Percentiles rank a stretch among this genome's conserved stretches.
Evolutionary conservation across 1,140 invertebrate genomes (phyloP).

Genomic region (Melipona quadrifasciata): DNA sequence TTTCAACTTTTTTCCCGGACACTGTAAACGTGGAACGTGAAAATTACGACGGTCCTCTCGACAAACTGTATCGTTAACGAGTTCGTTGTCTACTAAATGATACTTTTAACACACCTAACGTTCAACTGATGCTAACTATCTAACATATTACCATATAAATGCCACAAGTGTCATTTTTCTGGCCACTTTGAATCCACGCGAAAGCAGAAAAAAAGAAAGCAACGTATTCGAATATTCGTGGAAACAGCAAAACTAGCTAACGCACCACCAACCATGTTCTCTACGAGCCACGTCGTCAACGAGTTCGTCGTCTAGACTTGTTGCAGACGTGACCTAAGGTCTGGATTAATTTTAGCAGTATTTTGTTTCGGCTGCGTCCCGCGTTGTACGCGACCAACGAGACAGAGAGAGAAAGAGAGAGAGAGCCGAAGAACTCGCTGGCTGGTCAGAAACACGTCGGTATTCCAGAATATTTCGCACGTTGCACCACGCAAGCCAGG

Average conservation of each 20-base stretch:
- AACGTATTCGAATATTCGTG: conserved; percentile 37
- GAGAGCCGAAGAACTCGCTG: conserved; percentile 32
- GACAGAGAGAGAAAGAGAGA: too few species aligned
- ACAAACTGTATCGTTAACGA: too few species aligned
- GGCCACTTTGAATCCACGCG: neutral
- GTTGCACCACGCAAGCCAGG: conserved; percentile 36
- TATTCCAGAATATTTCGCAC: conserved; percentile 65
- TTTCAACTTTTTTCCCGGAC: too few species aligned
- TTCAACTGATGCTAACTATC: too few species aligned
- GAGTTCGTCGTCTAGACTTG: conserved; percentile 72
- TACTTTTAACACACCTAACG: too few species aligned
- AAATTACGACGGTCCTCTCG: too few species aligned
- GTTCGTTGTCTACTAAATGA: too few species aligned
- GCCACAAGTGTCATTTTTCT: too few species aligned
- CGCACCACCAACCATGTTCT: conserved; percentile 32
- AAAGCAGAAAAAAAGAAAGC: conserved; percentile 6
- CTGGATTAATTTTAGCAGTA: conserved; percentile 77
- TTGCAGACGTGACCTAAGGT: conserved; percentile 76
- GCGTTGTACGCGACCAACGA: conserved; percentile 27
- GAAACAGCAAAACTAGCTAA: conserved; percentile 46
- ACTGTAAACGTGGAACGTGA: too few species aligned
- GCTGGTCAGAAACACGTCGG: conserved; percentile 42
- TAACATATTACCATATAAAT: neutral
- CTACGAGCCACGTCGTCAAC: conserved; percentile 52
- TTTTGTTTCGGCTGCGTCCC: conserved; percentile 75